These are phyloP conservation scores for Octonoba sinensis DNA, from an alignment of 2,888 invertebrate genomes.

Conservation along the genomic window DNA sequence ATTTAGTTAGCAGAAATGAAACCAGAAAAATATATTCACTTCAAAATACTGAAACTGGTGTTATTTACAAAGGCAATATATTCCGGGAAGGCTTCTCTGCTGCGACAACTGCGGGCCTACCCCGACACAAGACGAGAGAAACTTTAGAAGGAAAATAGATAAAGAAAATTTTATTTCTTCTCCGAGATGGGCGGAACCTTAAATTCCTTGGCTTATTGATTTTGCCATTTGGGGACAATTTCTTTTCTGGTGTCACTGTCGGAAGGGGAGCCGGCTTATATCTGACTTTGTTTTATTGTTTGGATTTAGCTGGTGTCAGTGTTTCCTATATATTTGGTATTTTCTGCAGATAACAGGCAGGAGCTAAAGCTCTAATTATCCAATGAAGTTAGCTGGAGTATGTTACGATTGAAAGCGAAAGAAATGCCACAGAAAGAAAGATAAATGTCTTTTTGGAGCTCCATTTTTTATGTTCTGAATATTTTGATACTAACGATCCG, in stretches of 20 bases:
- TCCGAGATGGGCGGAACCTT: constrained; percentile 30
- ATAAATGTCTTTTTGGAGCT: too few relatives aligned
- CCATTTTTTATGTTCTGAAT: too few relatives aligned
- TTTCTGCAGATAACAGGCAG: too few relatives aligned
- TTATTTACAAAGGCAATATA: constrained; percentile 42
- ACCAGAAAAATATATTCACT: constrained; percentile 38
- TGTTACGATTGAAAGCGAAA: too few relatives aligned
- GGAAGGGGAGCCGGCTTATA: too few relatives aligned
- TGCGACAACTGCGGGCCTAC: background rate
- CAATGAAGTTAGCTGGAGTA: too few relatives aligned
- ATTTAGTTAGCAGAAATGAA: constrained; percentile 26
- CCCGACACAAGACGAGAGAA: constrained; percentile 3
- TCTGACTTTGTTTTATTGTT: too few relatives aligned
- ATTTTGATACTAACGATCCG: too few relatives aligned
- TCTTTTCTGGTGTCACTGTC: constrained; percentile 16
- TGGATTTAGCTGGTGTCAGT: too few relatives aligned
- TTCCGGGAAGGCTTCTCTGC: background rate
- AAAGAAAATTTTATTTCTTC: constrained; percentile 30
- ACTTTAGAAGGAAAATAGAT: background rate
- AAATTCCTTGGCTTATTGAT: constrained; percentile 55
- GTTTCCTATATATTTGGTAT: too few relatives aligned
- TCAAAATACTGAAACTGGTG: constrained; percentile 22
- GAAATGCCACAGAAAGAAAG: too few relatives aligned
- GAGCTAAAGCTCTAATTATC: too few relatives aligned
- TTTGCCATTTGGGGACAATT: constrained; percentile 58